These are phyloP conservation scores for Herpetotheres cachinnans DNA, from an alignment of 2,113 vertebrate species.

Conservation along the genomic window DNA sequence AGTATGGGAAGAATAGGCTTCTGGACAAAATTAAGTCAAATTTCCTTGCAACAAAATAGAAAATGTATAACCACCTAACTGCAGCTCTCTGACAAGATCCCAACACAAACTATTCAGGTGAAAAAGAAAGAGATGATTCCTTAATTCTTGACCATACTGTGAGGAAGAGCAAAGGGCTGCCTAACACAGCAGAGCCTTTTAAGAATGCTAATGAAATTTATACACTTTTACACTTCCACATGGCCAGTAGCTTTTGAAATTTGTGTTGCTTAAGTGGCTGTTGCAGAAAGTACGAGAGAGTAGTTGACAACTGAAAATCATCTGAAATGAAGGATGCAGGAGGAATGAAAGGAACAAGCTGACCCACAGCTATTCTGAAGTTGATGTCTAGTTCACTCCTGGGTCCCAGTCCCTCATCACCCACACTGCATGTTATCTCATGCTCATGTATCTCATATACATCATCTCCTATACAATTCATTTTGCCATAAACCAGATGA, in stretches of 20 bases:
- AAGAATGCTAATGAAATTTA: neutral
- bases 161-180: neutral
- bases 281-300: neutral
- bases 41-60: neutral
- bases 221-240: conserved; percentile 3
- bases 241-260: neutral
- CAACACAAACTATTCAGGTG: neutral
- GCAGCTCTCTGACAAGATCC: neutral
- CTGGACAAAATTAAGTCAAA: neutral
- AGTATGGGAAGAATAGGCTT: neutral
- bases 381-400: neutral
- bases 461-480: fast-evolving
- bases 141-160: neutral
- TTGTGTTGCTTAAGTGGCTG: neutral
- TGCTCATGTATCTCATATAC: no score
- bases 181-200: conserved; percentile 21
- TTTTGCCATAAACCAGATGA: neutral
- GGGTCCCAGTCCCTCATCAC: neutral
- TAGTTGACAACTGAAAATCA: neutral
- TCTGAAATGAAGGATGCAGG: neutral
- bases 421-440: fast-evolving
- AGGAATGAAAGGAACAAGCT: neutral
- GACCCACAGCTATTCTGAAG: neutral
- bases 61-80: neutral
- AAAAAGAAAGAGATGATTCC: neutral